Conservation (phyloP, 2,888 invertebrate genomes). For the Sylvicola cinctus region DNA sequence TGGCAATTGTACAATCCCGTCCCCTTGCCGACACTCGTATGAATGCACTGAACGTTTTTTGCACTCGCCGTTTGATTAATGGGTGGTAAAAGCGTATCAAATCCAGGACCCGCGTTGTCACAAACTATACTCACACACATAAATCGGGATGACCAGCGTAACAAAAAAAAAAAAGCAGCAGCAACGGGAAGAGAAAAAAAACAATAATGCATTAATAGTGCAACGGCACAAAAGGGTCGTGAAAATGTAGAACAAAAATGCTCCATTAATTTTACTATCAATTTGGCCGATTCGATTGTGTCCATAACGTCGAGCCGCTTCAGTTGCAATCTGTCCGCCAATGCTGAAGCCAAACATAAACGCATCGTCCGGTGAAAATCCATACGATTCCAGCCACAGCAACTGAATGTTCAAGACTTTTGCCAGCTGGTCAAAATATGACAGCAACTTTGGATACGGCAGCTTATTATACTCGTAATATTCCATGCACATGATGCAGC, state of each 20-base stretch:
- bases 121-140: too few species aligned
- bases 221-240: too few species aligned
- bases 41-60: constrained; percentile 15
- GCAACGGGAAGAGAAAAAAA: too few species aligned
- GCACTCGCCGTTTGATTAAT: constrained; percentile 18
- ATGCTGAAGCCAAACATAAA: constrained; percentile 24
- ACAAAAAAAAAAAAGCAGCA: too few species aligned
- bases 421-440: constrained; percentile 15
- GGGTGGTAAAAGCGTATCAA: constrained; percentile 4
- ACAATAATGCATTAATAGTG: too few species aligned
- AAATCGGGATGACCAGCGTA: too few species aligned
- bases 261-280: too few species aligned
- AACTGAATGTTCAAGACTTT: constrained; percentile 14
- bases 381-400: constrained; percentile 12
- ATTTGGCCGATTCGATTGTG: constrained; percentile 15
- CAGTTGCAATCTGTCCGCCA: constrained; percentile 19
- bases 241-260: too few species aligned
- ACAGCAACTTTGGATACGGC: constrained; percentile 15
- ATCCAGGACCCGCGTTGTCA: constrained; percentile 21
- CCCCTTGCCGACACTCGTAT: constrained; percentile 18
- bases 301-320: constrained; percentile 15
- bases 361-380: constrained; percentile 14
- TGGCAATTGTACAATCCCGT: constrained; percentile 18
- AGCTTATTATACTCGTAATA: constrained; percentile 14
- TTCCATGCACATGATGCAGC: constrained; percentile 21